Conservation (phyloP, 2,797 vertebrate species). For the Anolis apletophallus region DNA sequence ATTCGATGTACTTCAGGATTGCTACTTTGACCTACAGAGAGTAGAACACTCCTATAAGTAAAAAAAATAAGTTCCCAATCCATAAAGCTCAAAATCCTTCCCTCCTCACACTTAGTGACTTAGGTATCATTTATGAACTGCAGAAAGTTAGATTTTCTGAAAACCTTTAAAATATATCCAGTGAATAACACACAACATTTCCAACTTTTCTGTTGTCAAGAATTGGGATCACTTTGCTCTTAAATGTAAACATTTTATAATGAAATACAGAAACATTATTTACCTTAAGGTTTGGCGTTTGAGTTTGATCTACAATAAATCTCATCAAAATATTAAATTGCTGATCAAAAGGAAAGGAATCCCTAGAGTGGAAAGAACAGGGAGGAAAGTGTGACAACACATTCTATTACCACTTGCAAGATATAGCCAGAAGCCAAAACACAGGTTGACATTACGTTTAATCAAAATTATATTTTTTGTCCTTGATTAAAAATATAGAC, state of each 20-base stretch:
- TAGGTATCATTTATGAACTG: background rate
- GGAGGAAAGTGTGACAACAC: slow-evolving; percentile 50
- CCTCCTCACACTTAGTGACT: background rate
- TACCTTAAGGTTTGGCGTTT: slow-evolving; percentile 95
- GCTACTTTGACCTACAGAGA: slow-evolving; percentile 92
- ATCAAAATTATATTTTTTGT: background rate
- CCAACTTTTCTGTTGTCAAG: background rate
- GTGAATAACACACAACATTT: background rate
- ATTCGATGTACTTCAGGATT: slow-evolving; percentile 94
- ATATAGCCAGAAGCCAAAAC: background rate
- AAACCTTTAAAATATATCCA: slow-evolving; percentile 17
- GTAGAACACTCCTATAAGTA: background rate
- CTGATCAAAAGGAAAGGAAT: slow-evolving; percentile 95
- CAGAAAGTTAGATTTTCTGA: slow-evolving; percentile 1
- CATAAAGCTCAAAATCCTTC: background rate
- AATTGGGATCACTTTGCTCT: slow-evolving; percentile 1
- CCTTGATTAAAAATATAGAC: too few relatives aligned
- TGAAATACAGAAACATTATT: slow-evolving; percentile 53
- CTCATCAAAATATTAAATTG: slow-evolving; percentile 98
- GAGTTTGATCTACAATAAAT: slow-evolving; percentile 97
- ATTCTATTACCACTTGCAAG: slow-evolving; percentile 1
- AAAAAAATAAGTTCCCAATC: background rate
- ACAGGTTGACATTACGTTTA: background rate
- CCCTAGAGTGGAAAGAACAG: slow-evolving; percentile 77
- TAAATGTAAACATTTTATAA: background rate